Evolutionary conservation across 2,113 vertebrate genomes (phyloP).

Genomic region (Myanophis thanlyinensis): DNA sequence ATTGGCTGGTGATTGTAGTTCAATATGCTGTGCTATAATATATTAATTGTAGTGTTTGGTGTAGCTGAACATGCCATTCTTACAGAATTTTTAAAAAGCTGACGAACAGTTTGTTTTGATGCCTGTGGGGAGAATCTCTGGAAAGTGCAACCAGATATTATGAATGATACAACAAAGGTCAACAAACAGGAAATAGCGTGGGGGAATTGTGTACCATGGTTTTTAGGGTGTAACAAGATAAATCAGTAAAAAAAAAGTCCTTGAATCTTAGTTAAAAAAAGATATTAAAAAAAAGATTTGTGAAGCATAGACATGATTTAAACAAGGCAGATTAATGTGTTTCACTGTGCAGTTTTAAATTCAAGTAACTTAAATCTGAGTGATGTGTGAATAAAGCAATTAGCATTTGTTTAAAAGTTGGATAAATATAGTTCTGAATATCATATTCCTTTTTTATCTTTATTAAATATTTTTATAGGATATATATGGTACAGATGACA

Average conservation of each 20-base stretch:
- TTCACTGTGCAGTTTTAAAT: not conserved
- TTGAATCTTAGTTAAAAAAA: not conserved
- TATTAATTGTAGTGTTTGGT: not conserved
- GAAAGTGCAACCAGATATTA: not conserved
- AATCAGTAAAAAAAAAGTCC: not conserved
- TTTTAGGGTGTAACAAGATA: not conserved
- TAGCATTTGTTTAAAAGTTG: not conserved
- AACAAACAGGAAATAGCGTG: not conserved
- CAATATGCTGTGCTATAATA: not conserved
- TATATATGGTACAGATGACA: not conserved
- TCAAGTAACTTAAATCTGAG: not conserved
- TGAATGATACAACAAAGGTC: not conserved
- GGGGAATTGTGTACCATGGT: not conserved
- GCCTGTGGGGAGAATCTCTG: not conserved
- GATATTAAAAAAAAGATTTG: not conserved
- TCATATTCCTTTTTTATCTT: not conserved
- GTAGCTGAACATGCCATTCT: not conserved
- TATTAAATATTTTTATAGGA: not conserved
- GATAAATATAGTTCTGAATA: not conserved
- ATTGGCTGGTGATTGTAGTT: not conserved
- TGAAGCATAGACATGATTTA: not conserved
- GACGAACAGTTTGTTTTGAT: not conserved
- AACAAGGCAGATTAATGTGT: not conserved
- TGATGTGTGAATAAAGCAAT: not conserved
- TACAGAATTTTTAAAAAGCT: not conserved